Base-by-base conservation (phyloP, 2,113 vertebrate genomes). In the Erpornis zantholeuca region DNA sequence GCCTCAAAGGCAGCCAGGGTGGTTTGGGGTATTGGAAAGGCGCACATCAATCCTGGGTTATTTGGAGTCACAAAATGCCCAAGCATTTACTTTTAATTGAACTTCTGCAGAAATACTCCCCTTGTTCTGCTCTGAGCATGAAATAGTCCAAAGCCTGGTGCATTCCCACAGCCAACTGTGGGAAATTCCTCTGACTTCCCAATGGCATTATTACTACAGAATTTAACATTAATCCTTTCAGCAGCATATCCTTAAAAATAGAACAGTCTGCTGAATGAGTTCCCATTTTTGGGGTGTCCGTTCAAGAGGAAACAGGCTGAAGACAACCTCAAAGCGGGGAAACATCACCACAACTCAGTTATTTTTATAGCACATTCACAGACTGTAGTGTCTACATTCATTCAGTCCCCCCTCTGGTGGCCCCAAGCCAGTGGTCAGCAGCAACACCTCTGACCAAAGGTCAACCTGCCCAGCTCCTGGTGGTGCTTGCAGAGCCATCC, bases 241-340 rank as follows among this genome's bases (percentile, higher is more conserved):
- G 77, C 40, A 71, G 49, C 22, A 25, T 33, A 52, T 66, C 40
- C 42, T 83, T 57, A 66, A 59, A 59, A 75, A 12, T 2, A 68
- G 22, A 36, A 38, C 0, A 72, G 11, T 9, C 57, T 18, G 14
- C 33, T 27, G 19, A 69, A 16, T 0, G 2, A 27, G 9, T 38
- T 45, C 33, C 47, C 56, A 19, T 47, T 66, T 90, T 71, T 15
- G 42, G 24, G 18, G 14, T 15, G 12, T 31, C 47, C 28, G 72
- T 80, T 47, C 56, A 53, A 12, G 5, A 45, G 0, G 2, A 72
- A 68, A 23, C 36, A 49, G 29, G 40, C 89, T 49, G 9, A 28
- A 28, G 21, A 38, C 7, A 33, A 16, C 61, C 57, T 79, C 40
- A 38, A 35, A 65, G 4, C 31, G 47, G 17, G 61, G 27, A 29